Evolutionary conservation across 1,140 invertebrate genomes (phyloP).

Genomic region (Mylabris phalerata): DNA sequence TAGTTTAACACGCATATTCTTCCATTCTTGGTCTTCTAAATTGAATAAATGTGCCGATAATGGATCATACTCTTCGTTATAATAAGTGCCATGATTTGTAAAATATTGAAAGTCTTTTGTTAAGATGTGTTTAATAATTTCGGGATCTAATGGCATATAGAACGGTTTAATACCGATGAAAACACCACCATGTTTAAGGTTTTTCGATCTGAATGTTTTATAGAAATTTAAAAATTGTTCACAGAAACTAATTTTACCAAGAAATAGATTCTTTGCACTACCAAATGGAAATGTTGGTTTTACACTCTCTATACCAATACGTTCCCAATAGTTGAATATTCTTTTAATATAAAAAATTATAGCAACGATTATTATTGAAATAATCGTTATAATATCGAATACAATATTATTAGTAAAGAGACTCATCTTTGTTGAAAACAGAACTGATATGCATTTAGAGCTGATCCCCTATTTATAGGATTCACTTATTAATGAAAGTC

Average conservation of each 20-base stretch:
- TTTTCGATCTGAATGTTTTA: constrained; percentile 18
- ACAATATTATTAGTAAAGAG: background rate
- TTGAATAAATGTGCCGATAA: constrained; percentile 48
- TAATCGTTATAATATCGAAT: constrained; percentile 1
- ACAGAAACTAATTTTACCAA: constrained; percentile 15
- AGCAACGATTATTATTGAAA: background rate
- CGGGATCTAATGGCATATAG: constrained; percentile 33
- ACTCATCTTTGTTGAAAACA: background rate
- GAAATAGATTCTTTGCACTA: constrained; percentile 25
- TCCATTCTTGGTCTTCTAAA: constrained; percentile 45
- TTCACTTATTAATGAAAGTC: too few relatives aligned
- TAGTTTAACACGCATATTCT: constrained; percentile 42
- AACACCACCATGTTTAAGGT: constrained; percentile 32
- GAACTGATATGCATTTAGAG: too few relatives aligned
- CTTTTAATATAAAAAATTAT: constrained; percentile 22
- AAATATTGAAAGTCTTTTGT: constrained; percentile 55
- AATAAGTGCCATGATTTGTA: constrained; percentile 48
- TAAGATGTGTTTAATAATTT: constrained; percentile 50
- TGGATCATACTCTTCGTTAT: constrained; percentile 47
- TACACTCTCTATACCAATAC: constrained; percentile 21
- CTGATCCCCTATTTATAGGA: too few relatives aligned
- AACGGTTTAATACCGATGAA: constrained; percentile 24
- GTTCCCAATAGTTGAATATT: constrained; percentile 31
- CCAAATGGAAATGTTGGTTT: constrained; percentile 34
- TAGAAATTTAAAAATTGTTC: constrained; percentile 28